phyloP scores from a whole-genome alignment of 35 echinoderm and acorn worm genomes.

The Ophioderma brevispina region DNA sequence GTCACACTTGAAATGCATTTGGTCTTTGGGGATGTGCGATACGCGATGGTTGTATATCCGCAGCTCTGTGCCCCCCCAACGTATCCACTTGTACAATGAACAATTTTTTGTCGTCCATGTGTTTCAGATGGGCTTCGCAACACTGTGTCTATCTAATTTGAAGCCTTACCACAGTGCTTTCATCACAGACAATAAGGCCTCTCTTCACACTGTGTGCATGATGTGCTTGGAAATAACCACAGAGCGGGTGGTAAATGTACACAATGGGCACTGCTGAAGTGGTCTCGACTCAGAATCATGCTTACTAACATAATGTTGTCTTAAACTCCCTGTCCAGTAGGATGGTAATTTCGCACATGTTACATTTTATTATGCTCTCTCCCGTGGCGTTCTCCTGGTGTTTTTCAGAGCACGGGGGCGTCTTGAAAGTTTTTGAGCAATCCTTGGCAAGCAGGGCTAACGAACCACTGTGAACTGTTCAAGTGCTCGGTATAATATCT shows the following conservation, averaged over 20 bases:
- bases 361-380: not conserved
- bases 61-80: not conserved
- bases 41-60: constrained; percentile 12
- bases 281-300: not conserved
- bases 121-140: constrained; percentile 20
- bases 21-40: constrained; percentile 27
- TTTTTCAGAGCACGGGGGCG: not conserved
- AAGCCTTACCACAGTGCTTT: constrained; percentile 35
- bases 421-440: constrained; percentile 28
- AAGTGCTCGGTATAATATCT: not conserved
- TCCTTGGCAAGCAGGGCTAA: constrained; percentile 7
- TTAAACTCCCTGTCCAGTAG: constrained; percentile 24
- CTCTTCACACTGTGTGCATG: not conserved
- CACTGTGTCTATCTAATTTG: constrained; percentile 11
- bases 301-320: constrained; percentile 4
- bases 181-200: constrained; percentile 34
- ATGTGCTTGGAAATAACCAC: not conserved
- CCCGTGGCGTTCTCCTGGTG: not conserved
- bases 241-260: constrained; percentile 15
- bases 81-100: constrained; percentile 20
- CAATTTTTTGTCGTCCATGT: not conserved
- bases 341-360: constrained; percentile 22
- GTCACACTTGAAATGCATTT: constrained; percentile 44
- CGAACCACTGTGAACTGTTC: constrained; percentile 23
- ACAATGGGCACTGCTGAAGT: not conserved